Base-by-base conservation (phyloP, 1,140 invertebrate species). In the Tetranychus urticae region DNA sequence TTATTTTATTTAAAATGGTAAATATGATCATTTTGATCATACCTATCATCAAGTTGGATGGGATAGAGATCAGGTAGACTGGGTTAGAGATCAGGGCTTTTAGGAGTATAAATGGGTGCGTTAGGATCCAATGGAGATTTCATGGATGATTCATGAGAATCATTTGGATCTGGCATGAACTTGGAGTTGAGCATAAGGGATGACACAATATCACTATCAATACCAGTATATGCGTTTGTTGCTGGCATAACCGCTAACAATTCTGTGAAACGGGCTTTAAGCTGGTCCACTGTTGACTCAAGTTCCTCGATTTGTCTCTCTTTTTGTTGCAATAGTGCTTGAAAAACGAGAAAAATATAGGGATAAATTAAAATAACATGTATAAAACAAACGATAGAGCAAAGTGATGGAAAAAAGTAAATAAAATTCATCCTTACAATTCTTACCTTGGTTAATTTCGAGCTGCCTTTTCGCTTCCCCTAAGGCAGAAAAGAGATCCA, bases 401-500 rank as follows among this genome's bases (percentile, higher is more conserved):
- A 46, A n/a, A 50, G 13, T 7, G 5, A 52, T 33, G n/a, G 2
- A 23, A 52, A n/a, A n/a, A 2, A 6, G 8, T 1, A n/a, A 52
- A 31, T n/a, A 14, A 14, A 50, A 50, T 14, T 4, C 8, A 8
- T 31, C 7, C n/a, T 52, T 4, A 52, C 5, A 23, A 23, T 31
- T n/a, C 50, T 23, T 74, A 94, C 90, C 82, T 72, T 91, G 86
- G 74, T 83, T 81, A 71, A 93, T 87, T 76, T 89, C 85, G 64
- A 96, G 77, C 71, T 92, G 85, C 54, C 90, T 78, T 73, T 92
- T 91, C 47, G 86, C 88, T 71, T 92, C 91, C 33, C 90, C 91
- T 46, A 96, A 79, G 62, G 90, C 91, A 61, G 88, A 92, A 74
- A 96, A 93, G 61, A 97, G 78, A 76, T 96, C 89, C 62, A 96